Conservation (phyloP, 2,113 vertebrate species). For the Struthio camelus region DNA sequence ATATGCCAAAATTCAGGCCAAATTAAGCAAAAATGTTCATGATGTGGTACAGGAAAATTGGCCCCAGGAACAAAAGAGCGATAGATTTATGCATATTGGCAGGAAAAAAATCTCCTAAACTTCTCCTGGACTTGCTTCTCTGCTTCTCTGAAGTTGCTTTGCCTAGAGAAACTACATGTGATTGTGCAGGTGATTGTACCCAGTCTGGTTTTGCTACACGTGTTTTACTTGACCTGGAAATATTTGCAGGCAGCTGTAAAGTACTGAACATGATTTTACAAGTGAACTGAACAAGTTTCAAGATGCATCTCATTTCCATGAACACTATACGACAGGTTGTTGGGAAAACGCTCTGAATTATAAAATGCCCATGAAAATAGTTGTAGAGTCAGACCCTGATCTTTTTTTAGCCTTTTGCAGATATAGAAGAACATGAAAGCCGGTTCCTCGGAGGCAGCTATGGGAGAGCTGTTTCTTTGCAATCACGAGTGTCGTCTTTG, state of each 20-base stretch:
- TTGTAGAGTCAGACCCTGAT: not conserved
- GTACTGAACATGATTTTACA: not conserved
- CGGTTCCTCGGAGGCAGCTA: fast-evolving
- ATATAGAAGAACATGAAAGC: not conserved
- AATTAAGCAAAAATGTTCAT: not conserved
- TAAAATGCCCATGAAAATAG: not conserved
- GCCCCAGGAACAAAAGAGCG: not conserved
- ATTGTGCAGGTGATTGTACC: not conserved
- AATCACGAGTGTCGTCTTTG: not conserved
- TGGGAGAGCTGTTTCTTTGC: not conserved
- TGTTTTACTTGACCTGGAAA: not conserved
- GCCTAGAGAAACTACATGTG: not conserved
- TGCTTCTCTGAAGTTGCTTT: not conserved
- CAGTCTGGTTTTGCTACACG: not conserved
- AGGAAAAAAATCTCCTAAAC: not conserved
- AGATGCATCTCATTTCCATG: not conserved
- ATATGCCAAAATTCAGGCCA: not conserved
- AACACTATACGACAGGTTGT: not conserved
- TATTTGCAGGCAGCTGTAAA: not conserved
- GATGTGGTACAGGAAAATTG: not conserved
- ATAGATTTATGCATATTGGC: not conserved
- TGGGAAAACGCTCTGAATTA: not conserved
- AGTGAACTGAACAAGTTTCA: not conserved
- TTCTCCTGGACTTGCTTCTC: not conserved
- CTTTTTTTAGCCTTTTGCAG: not conserved